Conservation (phyloP, 2,797 vertebrate species). For the Galago senegalensis region DNA sequence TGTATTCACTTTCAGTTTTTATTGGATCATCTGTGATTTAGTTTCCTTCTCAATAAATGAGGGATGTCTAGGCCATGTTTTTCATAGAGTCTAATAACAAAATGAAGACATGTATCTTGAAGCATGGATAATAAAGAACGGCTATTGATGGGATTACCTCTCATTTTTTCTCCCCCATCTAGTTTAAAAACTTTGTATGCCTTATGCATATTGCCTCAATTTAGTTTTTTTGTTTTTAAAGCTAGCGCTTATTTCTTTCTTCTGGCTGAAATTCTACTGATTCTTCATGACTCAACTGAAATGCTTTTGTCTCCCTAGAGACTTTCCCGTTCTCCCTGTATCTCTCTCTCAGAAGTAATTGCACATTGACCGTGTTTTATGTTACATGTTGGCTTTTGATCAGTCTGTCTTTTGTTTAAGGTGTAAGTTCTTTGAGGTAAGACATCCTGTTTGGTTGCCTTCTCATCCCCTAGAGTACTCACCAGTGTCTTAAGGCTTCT, state of each 20-base stretch:
- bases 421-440: background rate
- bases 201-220: background rate
- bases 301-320: background rate
- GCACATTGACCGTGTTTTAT: background rate
- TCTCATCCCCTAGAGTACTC: background rate
- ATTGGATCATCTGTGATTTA: background rate
- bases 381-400: background rate
- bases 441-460: background rate
- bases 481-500: background rate
- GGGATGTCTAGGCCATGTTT: background rate
- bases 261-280: background rate
- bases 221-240: background rate
- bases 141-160: background rate
- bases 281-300: background rate
- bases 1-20: conserved; percentile 9
- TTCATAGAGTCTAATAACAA: background rate
- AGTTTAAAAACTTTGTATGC: background rate
- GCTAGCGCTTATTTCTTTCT: background rate
- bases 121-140: background rate
- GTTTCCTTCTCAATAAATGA: conserved; percentile 31
- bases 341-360: background rate
- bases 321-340: background rate
- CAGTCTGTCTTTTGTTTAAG: background rate
- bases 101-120: background rate
- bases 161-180: background rate